Evolutionary conservation across 2,797 vertebrate genomes (phyloP).

Genomic region (Molossus molossus): DNA sequence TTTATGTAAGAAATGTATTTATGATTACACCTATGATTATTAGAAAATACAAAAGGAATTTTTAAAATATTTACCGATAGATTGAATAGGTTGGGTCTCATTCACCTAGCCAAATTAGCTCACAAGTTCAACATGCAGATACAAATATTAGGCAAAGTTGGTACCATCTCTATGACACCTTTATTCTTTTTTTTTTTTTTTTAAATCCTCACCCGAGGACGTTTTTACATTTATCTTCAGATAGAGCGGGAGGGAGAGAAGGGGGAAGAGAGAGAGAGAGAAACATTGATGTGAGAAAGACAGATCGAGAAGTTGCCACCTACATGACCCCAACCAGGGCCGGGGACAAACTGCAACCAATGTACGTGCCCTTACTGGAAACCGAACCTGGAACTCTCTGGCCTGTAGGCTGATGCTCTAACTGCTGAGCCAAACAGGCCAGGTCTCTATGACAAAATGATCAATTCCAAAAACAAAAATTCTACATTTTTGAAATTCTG

Average conservation of each 20-base stretch:
- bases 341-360: too few species aligned
- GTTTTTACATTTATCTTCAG: too few species aligned
- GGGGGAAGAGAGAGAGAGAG: too few species aligned
- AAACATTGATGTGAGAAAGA: too few species aligned
- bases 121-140: constrained; percentile 19
- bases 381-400: too few species aligned
- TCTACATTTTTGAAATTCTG: neutral
- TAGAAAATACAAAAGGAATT: neutral
- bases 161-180: neutral
- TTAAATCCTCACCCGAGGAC: too few species aligned
- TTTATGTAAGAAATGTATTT: neutral
- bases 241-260: too few species aligned
- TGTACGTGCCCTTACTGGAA: too few species aligned
- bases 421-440: too few species aligned
- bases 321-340: too few species aligned
- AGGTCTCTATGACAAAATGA: neutral
- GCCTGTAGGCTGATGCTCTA: too few species aligned
- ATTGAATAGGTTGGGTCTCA: neutral
- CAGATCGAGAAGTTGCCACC: too few species aligned
- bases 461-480: neutral
- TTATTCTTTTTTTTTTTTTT: neutral
- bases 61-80: neutral
- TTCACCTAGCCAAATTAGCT: neutral
- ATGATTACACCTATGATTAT: neutral
- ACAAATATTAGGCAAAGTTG: neutral